Evolutionary conservation across 2,888 invertebrate genomes (phyloP), one percentile per base, ranked within the genome.

Genomic region (Cetonia aurata): DNA sequence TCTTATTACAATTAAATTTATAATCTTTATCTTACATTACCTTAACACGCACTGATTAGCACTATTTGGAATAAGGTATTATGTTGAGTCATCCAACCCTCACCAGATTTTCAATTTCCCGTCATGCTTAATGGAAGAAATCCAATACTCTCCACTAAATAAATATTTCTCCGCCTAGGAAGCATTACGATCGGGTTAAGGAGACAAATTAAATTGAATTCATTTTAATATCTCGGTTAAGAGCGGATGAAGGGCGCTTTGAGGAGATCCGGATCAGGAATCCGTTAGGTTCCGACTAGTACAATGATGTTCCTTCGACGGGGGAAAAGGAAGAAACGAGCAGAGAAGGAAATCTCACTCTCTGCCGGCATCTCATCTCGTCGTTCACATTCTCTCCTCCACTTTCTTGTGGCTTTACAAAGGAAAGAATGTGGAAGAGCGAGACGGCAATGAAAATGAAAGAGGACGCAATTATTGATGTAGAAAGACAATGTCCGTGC

Each of bases 181-280:
- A 46, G 68, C 19, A 66, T 52, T 37, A 62, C 33, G 62, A 48
- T 62, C 48, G 44, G 46, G 55, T 65, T 57, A 46, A 53, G 44
- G 60, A 53, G 65, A 73, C 67, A 70, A 72, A 74, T 73, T 73
- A 69, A 71, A 74, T 73, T 73, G 70, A 73, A 71, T 73, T 74
- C 73, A 73, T 72, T 70, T 70, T 71, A 57, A 71, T 71, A 71
- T 71, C 72, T 55, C 55, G 55, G 62, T 62, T 62, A 62, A 62
- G 62, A 62, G 48, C 62, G 62, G 62, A 62, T 62, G 48, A 48
- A 62, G 62, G 62, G 62, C 48, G 48, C 62, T 62, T 62, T 62
- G 62, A 62, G 48, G 62, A 62, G 48, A 56, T 56, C 56, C 67
- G 67, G 67, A 67, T 67, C 67, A 67, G 55, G 52, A 56, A 48